Percentiles rank a stretch among this genome's conserved stretches.
Evolutionary conservation across 37 sponge, comb jelly and placozoan species (phyloP).

Genomic region (Geodia barretti): DNA sequence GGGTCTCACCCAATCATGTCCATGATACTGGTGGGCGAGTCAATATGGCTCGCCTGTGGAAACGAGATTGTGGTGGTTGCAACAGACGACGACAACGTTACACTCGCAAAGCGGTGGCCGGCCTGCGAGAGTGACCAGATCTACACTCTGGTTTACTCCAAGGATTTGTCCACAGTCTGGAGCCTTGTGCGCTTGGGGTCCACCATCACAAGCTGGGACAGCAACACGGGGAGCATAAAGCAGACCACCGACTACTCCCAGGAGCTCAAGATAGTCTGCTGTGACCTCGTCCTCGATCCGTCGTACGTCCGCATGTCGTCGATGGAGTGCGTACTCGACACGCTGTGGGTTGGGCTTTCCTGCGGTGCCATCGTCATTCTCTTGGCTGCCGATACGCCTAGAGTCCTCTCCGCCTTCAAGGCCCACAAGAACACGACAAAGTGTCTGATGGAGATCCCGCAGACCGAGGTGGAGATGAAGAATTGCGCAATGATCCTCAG

Average conservation of each 20-base stretch:
- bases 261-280: constrained; percentile 35
- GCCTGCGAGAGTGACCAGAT: constrained; percentile 59
- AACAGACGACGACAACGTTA: constrained; percentile 57
- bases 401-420: constrained; percentile 42
- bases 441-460: constrained; percentile 60
- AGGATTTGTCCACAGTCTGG: constrained; percentile 53
- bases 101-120: constrained; percentile 23
- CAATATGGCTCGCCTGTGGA: constrained; percentile 73
- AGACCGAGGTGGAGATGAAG: not conserved
- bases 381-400: constrained; percentile 34
- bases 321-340: constrained; percentile 46
- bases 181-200: constrained; percentile 30
- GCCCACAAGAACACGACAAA: constrained; percentile 59
- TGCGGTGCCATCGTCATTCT: constrained; percentile 68
- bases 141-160: constrained; percentile 48
- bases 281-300: constrained; percentile 28
- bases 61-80: constrained; percentile 62
- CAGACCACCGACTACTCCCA: constrained; percentile 32
- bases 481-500: constrained; percentile 51
- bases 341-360: constrained; percentile 70
- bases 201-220: constrained; percentile 64
- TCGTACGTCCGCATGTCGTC: constrained; percentile 57
- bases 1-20: constrained; percentile 64
- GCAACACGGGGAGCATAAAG: constrained; percentile 22
- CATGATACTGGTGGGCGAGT: constrained; percentile 67